Conservation (phyloP, 2,113 vertebrate genomes). For the Myrmophylax atrothorax region DNA sequence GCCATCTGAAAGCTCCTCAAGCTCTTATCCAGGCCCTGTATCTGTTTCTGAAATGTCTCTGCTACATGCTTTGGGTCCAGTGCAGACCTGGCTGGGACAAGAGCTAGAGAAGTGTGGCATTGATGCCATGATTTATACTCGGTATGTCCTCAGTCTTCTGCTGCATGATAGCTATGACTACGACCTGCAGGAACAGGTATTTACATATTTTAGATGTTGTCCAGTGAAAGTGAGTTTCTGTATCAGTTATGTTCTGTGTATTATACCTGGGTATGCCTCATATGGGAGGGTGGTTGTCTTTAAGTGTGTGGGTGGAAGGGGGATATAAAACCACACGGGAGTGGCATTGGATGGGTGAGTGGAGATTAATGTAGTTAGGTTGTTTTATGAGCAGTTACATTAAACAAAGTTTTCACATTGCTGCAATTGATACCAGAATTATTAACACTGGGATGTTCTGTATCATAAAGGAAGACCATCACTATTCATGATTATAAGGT, state of each 20-base stretch:
- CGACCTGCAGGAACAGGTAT: conserved; percentile 99
- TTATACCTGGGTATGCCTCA: not conserved
- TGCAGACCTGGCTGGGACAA: conserved; percentile 99
- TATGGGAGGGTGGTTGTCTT: not conserved
- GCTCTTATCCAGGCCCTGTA: conserved; percentile 83
- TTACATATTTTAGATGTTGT: conserved; percentile 42
- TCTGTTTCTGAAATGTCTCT: conserved; percentile 95
- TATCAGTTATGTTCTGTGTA: conserved; percentile 20
- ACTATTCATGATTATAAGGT: not conserved
- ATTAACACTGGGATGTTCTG: not conserved
- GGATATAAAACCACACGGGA: not conserved
- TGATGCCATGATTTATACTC: conserved; percentile 98
- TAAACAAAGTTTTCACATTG: not conserved
- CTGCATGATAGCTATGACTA: conserved; percentile 98
- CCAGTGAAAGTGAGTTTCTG: conserved; percentile 44
- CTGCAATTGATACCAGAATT: not conserved
- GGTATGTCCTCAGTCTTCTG: conserved; percentile 98
- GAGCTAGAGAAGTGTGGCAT: conserved; percentile 99
- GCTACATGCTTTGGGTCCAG: conserved; percentile 96
- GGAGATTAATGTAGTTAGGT: not conserved
- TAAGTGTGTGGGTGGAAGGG: conserved; percentile 39
- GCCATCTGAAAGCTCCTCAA: conserved; percentile 88
- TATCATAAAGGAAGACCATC: not conserved
- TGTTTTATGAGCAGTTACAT: not conserved
- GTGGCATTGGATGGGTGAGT: not conserved